Base-by-base conservation (phyloP, 2,797 vertebrate species). In the Betta splendens region DNA sequence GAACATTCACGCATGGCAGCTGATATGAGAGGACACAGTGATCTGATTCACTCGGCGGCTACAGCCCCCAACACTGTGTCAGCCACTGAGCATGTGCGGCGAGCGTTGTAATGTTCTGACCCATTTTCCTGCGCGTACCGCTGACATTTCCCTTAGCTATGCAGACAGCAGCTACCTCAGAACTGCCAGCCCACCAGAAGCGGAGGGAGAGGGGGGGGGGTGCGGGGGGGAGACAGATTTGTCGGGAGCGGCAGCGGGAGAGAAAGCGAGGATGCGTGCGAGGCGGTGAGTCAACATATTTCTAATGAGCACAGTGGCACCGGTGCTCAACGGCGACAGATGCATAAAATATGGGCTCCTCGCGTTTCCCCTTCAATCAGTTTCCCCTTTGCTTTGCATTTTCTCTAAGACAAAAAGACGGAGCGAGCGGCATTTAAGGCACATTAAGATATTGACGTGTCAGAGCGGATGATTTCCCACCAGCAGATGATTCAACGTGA, bases 71-170 rank as follows among this genome's bases (percentile, higher is more conserved):
- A 64, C 80, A 25, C 62, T 37, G 65, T 69, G 71, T 63, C 77
- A 49, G 33, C 51, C 49, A 73, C 84, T 83, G 87, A 89, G 89
- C 87, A 83, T 84, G 85, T 87, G 87, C 85, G 26, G 61, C 33
- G 38, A 61, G 74, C 69, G 64, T 61, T 82, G 72, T 77, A 86
- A 79, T 81, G 78, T 87, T 80, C 81, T 87, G 88, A 90, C 88
- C 89, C 87, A 89, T 83, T 91, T 87, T 78, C 72, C 64, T 54
- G 66, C 63, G 75, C 58, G 80, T 72, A 75, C 78, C 65, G 83
- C 81, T 87, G 86, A 89, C 88, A 89, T 86, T 89, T 87, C 84
- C 83, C 84, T 87, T 85, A 82, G 83, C 84, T 79, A 76, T 82
- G 76, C 87, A 89, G 89, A 87, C 86, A 85, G 85, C 84, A 69